phyloP scores from a whole-genome alignment of 2,113 vertebrate genomes.

The Perca flavescens region DNA sequence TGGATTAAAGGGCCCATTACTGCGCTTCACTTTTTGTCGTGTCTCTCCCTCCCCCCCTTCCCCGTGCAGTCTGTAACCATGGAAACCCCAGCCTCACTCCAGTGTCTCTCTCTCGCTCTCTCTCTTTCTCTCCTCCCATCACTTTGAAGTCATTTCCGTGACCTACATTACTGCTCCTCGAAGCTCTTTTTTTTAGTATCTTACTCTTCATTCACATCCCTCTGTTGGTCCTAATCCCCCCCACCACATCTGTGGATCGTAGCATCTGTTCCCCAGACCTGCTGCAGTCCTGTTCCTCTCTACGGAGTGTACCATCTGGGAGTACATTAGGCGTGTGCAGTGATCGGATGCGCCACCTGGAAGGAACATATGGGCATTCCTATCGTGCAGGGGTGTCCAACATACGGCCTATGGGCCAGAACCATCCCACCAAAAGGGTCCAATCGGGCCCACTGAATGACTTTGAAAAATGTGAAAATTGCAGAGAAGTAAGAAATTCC shows the following conservation, averaged over 20 bases:
- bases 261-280: constrained; percentile 1
- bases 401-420: too few relatives aligned
- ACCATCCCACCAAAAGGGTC: too few relatives aligned
- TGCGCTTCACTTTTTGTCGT: constrained; percentile 11
- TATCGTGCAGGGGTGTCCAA: not conserved
- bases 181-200: constrained; percentile 1
- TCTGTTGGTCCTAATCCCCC: not conserved
- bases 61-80: constrained; percentile 43
- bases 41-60: not conserved
- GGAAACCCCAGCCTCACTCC: constrained; percentile 58
- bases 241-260: not conserved
- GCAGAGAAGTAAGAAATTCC: too few relatives aligned
- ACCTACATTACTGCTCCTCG: constrained; percentile 61
- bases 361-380: constrained; percentile 21
- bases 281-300: not conserved
- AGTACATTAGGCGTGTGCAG: not conserved
- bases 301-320: not conserved
- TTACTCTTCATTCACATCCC: not conserved
- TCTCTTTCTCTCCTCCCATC: constrained; percentile 12
- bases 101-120: not conserved
- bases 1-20: constrained; percentile 30
- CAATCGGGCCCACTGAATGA: too few relatives aligned
- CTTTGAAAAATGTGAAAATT: too few relatives aligned
- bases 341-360: constrained; percentile 2
- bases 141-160: constrained; percentile 65